These are phyloP conservation scores for Cygnus buccinator DNA, from an alignment of 2,113 vertebrate genomes.

Conservation along the genomic window DNA sequence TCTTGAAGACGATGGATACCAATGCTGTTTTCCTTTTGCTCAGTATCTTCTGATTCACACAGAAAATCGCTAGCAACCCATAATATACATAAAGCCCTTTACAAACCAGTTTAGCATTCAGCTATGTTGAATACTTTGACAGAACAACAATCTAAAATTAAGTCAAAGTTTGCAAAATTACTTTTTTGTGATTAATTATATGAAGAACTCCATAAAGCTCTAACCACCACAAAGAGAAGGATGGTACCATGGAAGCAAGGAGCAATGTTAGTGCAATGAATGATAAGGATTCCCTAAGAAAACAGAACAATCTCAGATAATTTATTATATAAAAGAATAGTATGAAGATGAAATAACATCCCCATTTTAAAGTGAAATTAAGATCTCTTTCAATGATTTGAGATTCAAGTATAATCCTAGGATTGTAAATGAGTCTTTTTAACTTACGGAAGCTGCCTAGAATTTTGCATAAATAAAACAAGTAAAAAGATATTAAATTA, in stretches of 20 bases:
- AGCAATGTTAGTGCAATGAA: neutral
- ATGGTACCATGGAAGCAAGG: neutral
- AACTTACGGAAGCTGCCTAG: neutral
- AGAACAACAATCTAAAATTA: neutral
- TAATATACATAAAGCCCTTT: neutral
- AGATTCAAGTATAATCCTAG: conserved; percentile 11
- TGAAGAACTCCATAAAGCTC: neutral
- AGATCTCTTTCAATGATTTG: neutral
- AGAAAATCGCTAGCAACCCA: conserved; percentile 20
- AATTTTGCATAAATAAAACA: neutral
- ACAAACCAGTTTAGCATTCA: neutral
- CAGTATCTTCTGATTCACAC: conserved; percentile 18
- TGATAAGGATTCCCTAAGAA: neutral
- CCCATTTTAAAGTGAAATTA: conserved; percentile 4
- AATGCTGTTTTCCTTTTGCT: conserved; percentile 23
- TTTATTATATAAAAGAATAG: neutral
- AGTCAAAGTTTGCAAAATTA: neutral
- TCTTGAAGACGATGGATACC: neutral
- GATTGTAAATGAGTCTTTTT: conserved; percentile 1
- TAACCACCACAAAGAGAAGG: neutral
- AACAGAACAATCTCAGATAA: neutral
- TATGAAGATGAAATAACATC: neutral
- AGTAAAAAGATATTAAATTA: neutral
- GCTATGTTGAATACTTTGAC: neutral
- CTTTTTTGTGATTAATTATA: neutral